A percentile compares a stretch with the other conserved stretches of the same genome.
phyloP scores from a whole-genome alignment of 2,113 vertebrate genomes.

The Elanoides forficatus region DNA sequence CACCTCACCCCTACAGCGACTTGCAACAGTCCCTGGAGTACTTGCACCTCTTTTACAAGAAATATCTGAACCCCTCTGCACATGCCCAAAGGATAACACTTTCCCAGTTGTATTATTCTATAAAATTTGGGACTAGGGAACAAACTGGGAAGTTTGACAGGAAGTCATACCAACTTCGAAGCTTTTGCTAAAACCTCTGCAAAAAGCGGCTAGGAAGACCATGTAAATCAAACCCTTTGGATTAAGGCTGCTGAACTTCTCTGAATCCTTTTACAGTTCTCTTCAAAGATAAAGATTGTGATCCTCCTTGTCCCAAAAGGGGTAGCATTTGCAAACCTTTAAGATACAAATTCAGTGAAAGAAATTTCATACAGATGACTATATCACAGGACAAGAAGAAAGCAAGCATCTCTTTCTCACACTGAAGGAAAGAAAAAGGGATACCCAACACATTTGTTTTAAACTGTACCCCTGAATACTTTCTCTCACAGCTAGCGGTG shows the following conservation, averaged over 20 bases:
- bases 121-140: background rate
- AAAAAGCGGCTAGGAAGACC: background rate
- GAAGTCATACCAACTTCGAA: background rate
- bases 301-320: background rate
- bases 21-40: background rate
- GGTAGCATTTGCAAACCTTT: background rate
- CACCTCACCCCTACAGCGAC: background rate
- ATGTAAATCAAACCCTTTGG: fast-evolving
- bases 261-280: background rate
- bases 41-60: fast-evolving
- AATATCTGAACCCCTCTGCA: background rate
- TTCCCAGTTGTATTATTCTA: fast-evolving
- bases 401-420: background rate
- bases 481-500: background rate
- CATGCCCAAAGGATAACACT: fast-evolving
- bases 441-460: background rate
- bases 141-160: background rate
- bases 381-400: background rate
- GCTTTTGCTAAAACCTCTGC: background rate
- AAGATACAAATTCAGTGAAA: background rate
- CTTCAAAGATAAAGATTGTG: background rate
- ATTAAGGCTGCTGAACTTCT: background rate
- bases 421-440: background rate
- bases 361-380: background rate
- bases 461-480: background rate